Evolutionary conservation across 2,888 invertebrate genomes (phyloP), one percentile per base, ranked within the genome.

Genomic region (Agrotis clavis): DNA sequence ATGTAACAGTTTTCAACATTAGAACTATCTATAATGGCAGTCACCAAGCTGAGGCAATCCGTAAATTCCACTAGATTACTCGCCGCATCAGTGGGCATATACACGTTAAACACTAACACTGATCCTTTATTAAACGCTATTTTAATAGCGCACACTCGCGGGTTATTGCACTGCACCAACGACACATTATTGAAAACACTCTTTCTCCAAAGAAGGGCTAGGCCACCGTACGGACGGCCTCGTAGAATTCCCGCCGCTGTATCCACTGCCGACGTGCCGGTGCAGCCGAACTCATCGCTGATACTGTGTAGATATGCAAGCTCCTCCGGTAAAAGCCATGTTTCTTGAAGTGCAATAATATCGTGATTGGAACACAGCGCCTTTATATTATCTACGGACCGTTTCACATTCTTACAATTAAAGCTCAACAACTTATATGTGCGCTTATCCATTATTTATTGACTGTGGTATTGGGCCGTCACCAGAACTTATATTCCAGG

Each of bases 111-210:
- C 19, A 61, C 60, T 61, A 47, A 61, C 16, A 61, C 19, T 1
- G 60, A 6, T 5, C 18, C 47, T 16, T 61, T 16, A 2, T 48
- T 47, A 4, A 2, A 47, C 47, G 18, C 16, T 48, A 61, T 61
- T 47, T 61, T 11, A 11, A 61, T 25, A 47, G 60, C 60, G 21
- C 60, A 47, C 47, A 61, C 21, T 47, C 60, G 60, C 47, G 60
- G 4, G 60, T 47, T 61, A 2, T 50, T 30, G 4, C 62, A 62
- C 48, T 18, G n/a, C 30, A 50, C 30, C 30, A 50, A 4, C 7
- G 62, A 25, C 9, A 56, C 18, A 9, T 16, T 30, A 5, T 56
- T 56, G 18, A 56, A 30, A 16, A 11, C 56, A 56, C 25, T 56
- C 18, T 56, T 56, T 6, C 30, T 56, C 25, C 56, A 56, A 30